Evolutionary conservation across 2,888 invertebrate genomes (phyloP), one percentile per base, ranked within the genome.

Genomic region (Agrotis clavis): DNA sequence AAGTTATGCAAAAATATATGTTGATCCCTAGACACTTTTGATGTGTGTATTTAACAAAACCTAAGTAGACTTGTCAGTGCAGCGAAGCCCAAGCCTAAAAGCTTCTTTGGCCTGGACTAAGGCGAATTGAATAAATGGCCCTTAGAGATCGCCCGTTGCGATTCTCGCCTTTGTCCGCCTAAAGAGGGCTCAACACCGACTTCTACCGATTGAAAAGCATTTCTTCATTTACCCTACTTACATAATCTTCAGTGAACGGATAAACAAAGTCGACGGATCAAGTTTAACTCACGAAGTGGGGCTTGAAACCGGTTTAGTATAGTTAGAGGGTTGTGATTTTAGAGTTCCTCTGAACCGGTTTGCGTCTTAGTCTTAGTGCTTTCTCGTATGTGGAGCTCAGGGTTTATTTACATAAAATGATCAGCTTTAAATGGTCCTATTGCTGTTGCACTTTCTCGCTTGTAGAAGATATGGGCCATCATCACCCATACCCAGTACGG

Each of bases 61-160:
- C 11, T 45, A 25, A 47, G 47, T 47, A 47, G 56, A 57, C 4
- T 47, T 45, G 51, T 70, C 47, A 68, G 45, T 69, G 47, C 47
- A 67, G 16, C 30, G 51, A 57, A 67, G 48, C 68, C 56, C 66
- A 56, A 35, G 45, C 53, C 48, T 67, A 54, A 79, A 51, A 81
- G 60, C 48, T 13, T 56, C 21, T 50, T 18, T 59, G 35, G 45
- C 59, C 56, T 6, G 51, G 65, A 61, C 71, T 65, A 67, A 56
- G 59, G 50, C 54, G 61, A 71, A 74, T 76, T 79, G 67, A 76
- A 77, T 76, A 80, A 82, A 76, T 73, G 71, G 62, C 67, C 66
- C 71, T 76, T 45, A 60, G 47, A 76, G 74, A 77, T 77, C 68
- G 62, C 57, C 66, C 57, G 68, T 18, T 66, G 56, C 67, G 72